phyloP scores from a whole-genome alignment of 2,888 invertebrate genomes.

The Epistrophella euchroma region DNA sequence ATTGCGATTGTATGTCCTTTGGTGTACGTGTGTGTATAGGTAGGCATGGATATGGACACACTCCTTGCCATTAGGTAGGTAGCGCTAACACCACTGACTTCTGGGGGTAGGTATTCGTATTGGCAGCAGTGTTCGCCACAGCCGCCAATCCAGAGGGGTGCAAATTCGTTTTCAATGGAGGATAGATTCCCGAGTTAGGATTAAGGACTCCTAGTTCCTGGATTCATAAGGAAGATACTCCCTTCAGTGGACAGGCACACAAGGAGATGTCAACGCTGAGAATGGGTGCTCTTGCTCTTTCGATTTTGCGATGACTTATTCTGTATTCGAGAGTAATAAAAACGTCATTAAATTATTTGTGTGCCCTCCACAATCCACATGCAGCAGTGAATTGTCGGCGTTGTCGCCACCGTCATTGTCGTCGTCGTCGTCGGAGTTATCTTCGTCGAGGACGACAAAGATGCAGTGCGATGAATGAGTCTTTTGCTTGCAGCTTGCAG shows the following conservation, averaged over 20 bases:
- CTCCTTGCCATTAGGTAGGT: constrained; percentile 52
- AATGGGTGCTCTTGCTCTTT: constrained; percentile 46
- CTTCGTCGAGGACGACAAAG: constrained; percentile 53
- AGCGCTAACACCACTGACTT: constrained; percentile 18
- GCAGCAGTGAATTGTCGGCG: constrained; percentile 68
- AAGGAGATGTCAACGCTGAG: constrained; percentile 30
- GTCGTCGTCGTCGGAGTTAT: constrained; percentile 26
- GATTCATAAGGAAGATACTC: constrained; percentile 51
- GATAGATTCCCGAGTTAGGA: constrained; percentile 51
- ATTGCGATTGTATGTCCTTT: constrained; percentile 27
- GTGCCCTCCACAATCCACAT: constrained; percentile 61
- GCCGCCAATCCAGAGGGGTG: constrained; percentile 55
- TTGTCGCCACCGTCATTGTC: constrained; percentile 41
- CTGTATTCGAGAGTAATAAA: constrained; percentile 75
- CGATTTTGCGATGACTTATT: constrained; percentile 74
- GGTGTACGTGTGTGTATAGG: constrained; percentile 7
- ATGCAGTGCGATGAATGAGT: constrained; percentile 71
- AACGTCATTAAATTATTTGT: constrained; percentile 75
- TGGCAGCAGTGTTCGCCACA: constrained; percentile 50
- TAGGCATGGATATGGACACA: constrained; percentile 26
- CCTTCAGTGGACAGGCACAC: constrained; percentile 47
- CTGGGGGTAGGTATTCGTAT: constrained; percentile 31
- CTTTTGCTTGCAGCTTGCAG: constrained; percentile 69
- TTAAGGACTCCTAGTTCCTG: constrained; percentile 61
- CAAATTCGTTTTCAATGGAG: constrained; percentile 69